phyloP scores from a whole-genome alignment of 2,113 vertebrate species.

The Odontophorus gujanensis region DNA sequence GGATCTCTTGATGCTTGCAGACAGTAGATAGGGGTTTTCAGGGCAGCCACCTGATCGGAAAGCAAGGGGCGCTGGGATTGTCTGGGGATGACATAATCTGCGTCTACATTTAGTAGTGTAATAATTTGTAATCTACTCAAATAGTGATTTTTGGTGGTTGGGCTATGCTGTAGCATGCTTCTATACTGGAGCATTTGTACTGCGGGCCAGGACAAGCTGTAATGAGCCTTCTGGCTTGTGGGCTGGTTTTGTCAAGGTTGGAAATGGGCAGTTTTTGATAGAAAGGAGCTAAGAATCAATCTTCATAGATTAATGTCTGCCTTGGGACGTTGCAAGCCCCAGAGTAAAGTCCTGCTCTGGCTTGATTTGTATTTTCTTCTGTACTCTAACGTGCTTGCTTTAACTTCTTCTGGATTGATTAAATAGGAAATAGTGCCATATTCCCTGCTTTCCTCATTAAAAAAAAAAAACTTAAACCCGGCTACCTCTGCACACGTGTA shows the following conservation, averaged over 20 bases:
- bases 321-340: not conserved
- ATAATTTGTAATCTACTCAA: not conserved
- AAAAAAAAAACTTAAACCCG: not conserved
- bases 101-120: not conserved
- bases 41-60: not conserved
- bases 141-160: not conserved
- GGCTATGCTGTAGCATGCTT: not conserved
- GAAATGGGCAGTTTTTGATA: not conserved
- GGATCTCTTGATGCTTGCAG: constrained; percentile 53
- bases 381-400: not conserved
- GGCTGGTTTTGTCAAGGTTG: not conserved
- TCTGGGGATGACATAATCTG: not conserved
- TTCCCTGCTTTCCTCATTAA: rapidly evolving
- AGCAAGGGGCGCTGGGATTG: not conserved
- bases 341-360: not conserved
- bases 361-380: not conserved
- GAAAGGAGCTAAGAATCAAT: not conserved
- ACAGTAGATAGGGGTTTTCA: constrained; percentile 34
- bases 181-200: not conserved
- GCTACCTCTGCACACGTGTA: not conserved
- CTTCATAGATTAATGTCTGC: not conserved
- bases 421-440: not conserved
- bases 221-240: not conserved
- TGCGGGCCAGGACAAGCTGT: not conserved
- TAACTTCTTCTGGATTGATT: not conserved